Percentiles rank a stretch among this genome's conserved stretches.
Conservation (phyloP, 1,140 invertebrate species). For the Cecropterus lyciades region DNA sequence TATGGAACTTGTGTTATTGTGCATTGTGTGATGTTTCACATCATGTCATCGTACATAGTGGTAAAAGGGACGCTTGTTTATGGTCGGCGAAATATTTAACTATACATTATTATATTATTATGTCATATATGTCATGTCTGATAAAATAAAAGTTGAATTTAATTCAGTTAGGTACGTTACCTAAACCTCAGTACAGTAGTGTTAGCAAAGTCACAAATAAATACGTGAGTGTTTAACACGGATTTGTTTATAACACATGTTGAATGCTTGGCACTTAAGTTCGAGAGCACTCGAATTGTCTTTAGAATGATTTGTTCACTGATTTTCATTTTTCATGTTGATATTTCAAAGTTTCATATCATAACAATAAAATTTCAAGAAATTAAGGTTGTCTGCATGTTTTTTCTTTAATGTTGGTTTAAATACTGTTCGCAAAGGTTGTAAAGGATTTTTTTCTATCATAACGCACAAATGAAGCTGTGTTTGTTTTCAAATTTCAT, state of each 20-base stretch:
- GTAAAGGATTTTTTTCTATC: no score
- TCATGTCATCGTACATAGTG: constrained; percentile 54
- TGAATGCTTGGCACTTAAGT: constrained; percentile 13
- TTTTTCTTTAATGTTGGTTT: no score
- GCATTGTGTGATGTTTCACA: constrained; percentile 54
- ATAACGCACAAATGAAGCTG: no score
- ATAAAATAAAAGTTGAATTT: no score
- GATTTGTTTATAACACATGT: constrained; percentile 27
- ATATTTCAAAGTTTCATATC: no score
- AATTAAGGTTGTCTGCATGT: no score
- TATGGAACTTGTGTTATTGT: constrained; percentile 35
- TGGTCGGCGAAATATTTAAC: constrained; percentile 39
- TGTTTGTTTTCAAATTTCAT: no score
- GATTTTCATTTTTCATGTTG: background rate
- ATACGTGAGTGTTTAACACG: constrained; percentile 25
- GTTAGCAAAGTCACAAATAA: constrained; percentile 17
- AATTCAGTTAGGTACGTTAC: background rate
- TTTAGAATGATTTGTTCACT: constrained; percentile 26
- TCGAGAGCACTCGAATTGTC: constrained; percentile 11
- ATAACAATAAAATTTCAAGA: no score
- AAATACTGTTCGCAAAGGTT: no score
- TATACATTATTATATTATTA: constrained; percentile 35
- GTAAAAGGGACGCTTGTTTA: constrained; percentile 54
- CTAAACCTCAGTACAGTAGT: constrained; percentile 12
- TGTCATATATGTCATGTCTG: constrained; percentile 8